Conservation (phyloP, 2,113 vertebrate species). For the Pao palembangensis region DNA sequence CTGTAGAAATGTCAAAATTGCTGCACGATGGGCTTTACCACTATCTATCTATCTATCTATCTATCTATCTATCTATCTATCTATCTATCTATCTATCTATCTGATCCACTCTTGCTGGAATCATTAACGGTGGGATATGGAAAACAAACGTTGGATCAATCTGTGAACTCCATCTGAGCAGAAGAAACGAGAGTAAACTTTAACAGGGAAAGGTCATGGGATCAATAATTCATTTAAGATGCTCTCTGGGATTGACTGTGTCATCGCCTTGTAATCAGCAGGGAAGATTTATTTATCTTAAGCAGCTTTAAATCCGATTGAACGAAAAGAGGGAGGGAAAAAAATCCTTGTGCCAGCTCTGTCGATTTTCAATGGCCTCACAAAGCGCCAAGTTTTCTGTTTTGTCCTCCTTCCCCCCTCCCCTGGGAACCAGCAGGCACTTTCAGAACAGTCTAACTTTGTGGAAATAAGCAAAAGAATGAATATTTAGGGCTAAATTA, state of each 20-base stretch:
- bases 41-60: too few relatives aligned
- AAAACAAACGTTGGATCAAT: constrained; percentile 68
- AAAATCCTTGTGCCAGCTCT: constrained; percentile 43
- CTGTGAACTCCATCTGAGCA: constrained; percentile 21
- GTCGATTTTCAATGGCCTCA: constrained; percentile 58
- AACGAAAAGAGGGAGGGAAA: not conserved
- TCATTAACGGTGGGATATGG: constrained; percentile 63
- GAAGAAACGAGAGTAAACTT: constrained; percentile 68
- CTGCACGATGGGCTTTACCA: constrained; percentile 18
- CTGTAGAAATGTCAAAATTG: constrained; percentile 43
- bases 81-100: too few relatives aligned
- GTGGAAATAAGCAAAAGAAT: not conserved
- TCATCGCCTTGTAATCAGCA: constrained; percentile 65
- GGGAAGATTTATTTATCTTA: constrained; percentile 76
- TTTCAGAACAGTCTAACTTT: constrained; percentile 11
- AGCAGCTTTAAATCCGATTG: constrained; percentile 65
- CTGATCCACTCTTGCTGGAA: constrained; percentile 35
- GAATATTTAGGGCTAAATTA: not conserved
- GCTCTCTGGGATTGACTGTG: constrained; percentile 67
- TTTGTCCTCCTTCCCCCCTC: constrained; percentile 44
- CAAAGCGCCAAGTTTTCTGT: constrained; percentile 48
- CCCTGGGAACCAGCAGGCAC: too few relatives aligned
- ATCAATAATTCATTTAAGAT: constrained; percentile 83
- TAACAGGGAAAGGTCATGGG: constrained; percentile 73
- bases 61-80: too few relatives aligned